phyloP scores from a whole-genome alignment of 2,113 vertebrate genomes.

The Myotis brandtii region DNA sequence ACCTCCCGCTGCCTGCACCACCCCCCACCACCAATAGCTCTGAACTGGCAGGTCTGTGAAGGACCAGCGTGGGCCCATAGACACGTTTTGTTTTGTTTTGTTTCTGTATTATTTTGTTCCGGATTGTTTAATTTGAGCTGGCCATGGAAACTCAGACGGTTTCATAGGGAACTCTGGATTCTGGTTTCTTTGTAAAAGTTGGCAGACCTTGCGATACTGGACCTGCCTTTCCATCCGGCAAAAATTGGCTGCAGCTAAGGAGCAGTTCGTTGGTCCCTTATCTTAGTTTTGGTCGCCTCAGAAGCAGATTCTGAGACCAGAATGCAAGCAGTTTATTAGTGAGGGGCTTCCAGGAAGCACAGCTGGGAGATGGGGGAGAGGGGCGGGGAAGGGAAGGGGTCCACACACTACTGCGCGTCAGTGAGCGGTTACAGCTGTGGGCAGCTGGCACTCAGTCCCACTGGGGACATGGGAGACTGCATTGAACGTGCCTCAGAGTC shows the following conservation, averaged over 20 bases:
- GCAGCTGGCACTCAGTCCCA: background rate
- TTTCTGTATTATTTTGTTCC: background rate
- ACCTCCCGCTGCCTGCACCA: rapidly evolving
- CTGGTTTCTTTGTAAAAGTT: background rate
- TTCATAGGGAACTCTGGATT: background rate
- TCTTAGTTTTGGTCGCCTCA: background rate
- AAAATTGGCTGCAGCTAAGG: background rate
- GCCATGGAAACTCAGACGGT: background rate
- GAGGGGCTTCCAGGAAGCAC: background rate
- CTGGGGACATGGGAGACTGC: background rate
- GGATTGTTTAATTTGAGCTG: slow-evolving; percentile 9
- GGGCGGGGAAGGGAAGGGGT: background rate
- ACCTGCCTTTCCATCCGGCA: background rate
- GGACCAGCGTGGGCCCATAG: background rate
- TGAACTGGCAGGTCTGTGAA: background rate
- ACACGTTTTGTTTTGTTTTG: background rate
- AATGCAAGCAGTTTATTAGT: background rate
- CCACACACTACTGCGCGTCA: background rate
- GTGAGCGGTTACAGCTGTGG: rapidly evolving
- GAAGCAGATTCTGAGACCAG: background rate
- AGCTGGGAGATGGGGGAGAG: rapidly evolving
- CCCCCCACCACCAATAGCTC: rapidly evolving
- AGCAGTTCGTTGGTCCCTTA: background rate
- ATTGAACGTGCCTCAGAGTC: rapidly evolving
- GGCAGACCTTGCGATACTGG: background rate